Evolutionary conservation across 2,113 vertebrate species (phyloP).

Genomic region (Lipophrys pholis): DNA sequence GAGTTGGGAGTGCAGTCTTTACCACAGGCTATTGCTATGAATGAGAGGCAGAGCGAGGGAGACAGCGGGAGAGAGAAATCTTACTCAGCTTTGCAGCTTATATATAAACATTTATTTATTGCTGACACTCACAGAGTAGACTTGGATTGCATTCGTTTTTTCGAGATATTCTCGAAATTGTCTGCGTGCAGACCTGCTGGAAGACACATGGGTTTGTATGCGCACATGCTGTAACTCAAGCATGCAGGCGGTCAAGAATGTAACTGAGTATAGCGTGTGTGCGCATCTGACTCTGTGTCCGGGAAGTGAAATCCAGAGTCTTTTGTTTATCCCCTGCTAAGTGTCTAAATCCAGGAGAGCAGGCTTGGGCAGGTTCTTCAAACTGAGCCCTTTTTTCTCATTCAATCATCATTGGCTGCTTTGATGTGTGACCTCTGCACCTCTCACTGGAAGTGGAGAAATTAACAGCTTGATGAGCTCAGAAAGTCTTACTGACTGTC

Average conservation of each 20-base stretch:
- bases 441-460: conserved; percentile 48
- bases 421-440: conserved; percentile 77
- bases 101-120: conserved; percentile 9
- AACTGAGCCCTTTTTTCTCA: conserved; percentile 54
- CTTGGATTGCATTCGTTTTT: not conserved
- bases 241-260: not conserved
- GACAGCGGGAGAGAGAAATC: not conserved
- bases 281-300: conserved; percentile 24
- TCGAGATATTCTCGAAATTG: not conserved
- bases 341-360: conserved; percentile 69
- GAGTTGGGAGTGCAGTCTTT: conserved; percentile 28
- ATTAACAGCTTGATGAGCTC: conserved; percentile 49
- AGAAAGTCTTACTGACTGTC: conserved; percentile 26
- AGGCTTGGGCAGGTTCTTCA: conserved; percentile 73
- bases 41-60: not conserved
- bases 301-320: conserved; percentile 42
- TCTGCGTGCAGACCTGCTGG: not conserved
- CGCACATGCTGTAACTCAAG: not conserved
- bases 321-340: conserved; percentile 64
- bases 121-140: conserved; percentile 7
- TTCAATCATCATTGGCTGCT: conserved; percentile 71
- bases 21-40: conserved; percentile 27
- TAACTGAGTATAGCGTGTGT: conserved; percentile 9
- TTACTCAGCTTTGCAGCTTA: conserved; percentile 14
- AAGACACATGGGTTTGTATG: not conserved